These are phyloP conservation scores for Ochotona curzoniae DNA, from an alignment of 2,113 vertebrate genomes.

Conservation along the genomic window DNA sequence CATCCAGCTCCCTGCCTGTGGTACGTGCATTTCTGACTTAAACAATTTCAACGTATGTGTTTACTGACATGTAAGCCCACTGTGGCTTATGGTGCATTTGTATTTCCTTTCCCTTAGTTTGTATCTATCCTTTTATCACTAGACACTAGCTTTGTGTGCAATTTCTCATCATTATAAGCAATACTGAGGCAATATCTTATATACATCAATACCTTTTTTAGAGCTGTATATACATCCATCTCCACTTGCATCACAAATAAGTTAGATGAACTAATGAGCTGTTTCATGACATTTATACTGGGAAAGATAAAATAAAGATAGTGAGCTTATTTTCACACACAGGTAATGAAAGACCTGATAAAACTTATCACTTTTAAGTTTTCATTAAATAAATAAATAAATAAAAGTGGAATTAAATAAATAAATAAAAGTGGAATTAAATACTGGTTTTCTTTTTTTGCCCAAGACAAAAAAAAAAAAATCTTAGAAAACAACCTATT, in stretches of 20 bases:
- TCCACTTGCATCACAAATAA: slow-evolving; percentile 99
- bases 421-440: slow-evolving; percentile 42
- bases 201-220: slow-evolving; percentile 93
- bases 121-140: background rate
- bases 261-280: slow-evolving; percentile 96
- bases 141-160: background rate
- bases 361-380: background rate
- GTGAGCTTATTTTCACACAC: slow-evolving; percentile 17
- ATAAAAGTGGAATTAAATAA: background rate
- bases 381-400: background rate
- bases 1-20: background rate
- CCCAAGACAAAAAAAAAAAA: slow-evolving; percentile 11
- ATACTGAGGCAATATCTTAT: background rate
- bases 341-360: background rate
- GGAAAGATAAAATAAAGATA: slow-evolving; percentile 50
- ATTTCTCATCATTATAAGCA: slow-evolving; percentile 1
- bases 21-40: background rate
- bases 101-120: slow-evolving; percentile 7
- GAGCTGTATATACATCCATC: slow-evolving; percentile 98
- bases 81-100: background rate
- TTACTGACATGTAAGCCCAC: background rate
- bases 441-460: background rate
- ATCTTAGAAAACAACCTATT: slow-evolving; percentile 30
- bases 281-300: slow-evolving; percentile 94
- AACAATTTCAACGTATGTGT: background rate